Evolutionary conservation across 2,888 invertebrate species (phyloP).

Genomic region (Electrophaes corylata): DNA sequence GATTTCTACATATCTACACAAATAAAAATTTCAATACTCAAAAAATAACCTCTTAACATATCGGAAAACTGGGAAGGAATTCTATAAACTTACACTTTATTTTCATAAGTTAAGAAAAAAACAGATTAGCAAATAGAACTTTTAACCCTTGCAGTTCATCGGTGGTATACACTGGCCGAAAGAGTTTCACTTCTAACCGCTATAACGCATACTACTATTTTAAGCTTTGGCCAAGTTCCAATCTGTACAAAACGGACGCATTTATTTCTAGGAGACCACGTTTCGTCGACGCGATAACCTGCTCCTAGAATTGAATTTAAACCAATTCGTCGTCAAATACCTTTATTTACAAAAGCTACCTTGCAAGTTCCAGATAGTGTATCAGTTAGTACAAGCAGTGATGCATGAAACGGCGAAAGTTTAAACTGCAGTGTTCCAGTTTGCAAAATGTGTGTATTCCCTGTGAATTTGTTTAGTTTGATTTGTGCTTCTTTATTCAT

Average conservation of each 20-base stretch:
- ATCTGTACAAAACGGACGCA: constrained; percentile 32
- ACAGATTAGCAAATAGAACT: too few relatives aligned
- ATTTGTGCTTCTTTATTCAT: constrained; percentile 17
- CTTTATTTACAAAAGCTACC: constrained; percentile 29
- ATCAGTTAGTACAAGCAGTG: constrained; percentile 20
- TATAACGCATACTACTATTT: constrained; percentile 5
- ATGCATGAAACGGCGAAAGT: constrained; percentile 35
- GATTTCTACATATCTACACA: too few relatives aligned
- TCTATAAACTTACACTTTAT: too few relatives aligned
- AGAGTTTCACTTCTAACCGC: constrained; percentile 14
- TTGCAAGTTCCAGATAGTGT: constrained; percentile 22
- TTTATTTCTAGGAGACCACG: constrained; percentile 63
- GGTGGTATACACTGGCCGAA: not conserved
- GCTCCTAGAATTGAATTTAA: constrained; percentile 48
- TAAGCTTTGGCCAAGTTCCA: constrained; percentile 41
- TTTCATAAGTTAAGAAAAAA: too few relatives aligned
- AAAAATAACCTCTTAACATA: too few relatives aligned
- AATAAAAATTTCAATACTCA: too few relatives aligned
- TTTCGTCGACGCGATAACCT: constrained; percentile 68
- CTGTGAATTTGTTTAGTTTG: constrained; percentile 29
- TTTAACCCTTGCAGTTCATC: too few relatives aligned
- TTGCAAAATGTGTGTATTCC: constrained; percentile 47
- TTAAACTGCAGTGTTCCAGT: constrained; percentile 33
- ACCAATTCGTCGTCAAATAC: constrained; percentile 43
- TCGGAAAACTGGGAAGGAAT: too few relatives aligned